Percentiles rank a stretch among this genome's conserved stretches.
Conservation (phyloP, 2,113 vertebrate genomes). For the Brachyhypopomus occidentalis region DNA sequence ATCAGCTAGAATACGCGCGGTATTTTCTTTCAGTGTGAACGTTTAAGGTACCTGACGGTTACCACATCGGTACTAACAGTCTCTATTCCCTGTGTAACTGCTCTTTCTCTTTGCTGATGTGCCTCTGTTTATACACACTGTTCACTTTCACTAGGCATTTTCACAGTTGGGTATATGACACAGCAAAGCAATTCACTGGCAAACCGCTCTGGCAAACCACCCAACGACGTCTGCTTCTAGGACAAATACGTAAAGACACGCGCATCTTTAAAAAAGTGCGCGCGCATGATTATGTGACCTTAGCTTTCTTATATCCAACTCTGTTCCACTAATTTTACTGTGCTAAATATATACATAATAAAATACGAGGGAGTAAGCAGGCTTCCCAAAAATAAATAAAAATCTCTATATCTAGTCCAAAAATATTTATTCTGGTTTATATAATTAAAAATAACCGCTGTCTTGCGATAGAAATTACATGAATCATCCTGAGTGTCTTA, state of each 20-base stretch:
- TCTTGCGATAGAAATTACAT: conserved; percentile 59
- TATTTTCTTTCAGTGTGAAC: conserved; percentile 8
- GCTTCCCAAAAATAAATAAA: not conserved
- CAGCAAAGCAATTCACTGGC: not conserved
- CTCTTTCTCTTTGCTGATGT: conserved; percentile 48
- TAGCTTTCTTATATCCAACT: too few species aligned
- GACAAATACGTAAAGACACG: too few species aligned
- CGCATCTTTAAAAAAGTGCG: too few species aligned
- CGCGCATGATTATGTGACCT: too few species aligned
- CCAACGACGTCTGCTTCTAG: not conserved
- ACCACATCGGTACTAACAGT: conserved; percentile 62
- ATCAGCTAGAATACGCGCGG: too few species aligned
- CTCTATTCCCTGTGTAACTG: conserved; percentile 37
- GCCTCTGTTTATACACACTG: conserved; percentile 45
- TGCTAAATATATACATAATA: not conserved
- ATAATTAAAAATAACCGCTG: conserved; percentile 67
- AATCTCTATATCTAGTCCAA: too few species aligned
- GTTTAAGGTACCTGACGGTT: conserved; percentile 48
- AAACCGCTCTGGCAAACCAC: not conserved
- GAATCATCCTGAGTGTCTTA: conserved; percentile 24
- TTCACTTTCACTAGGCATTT: conserved; percentile 40
- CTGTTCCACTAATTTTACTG: too few species aligned
- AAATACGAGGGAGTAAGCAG: not conserved
- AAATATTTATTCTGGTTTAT: conserved; percentile 57
- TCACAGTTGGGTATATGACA: not conserved